phyloP scores from a whole-genome alignment of 2,888 invertebrate species.

The Lasioglossum villosulum region DNA sequence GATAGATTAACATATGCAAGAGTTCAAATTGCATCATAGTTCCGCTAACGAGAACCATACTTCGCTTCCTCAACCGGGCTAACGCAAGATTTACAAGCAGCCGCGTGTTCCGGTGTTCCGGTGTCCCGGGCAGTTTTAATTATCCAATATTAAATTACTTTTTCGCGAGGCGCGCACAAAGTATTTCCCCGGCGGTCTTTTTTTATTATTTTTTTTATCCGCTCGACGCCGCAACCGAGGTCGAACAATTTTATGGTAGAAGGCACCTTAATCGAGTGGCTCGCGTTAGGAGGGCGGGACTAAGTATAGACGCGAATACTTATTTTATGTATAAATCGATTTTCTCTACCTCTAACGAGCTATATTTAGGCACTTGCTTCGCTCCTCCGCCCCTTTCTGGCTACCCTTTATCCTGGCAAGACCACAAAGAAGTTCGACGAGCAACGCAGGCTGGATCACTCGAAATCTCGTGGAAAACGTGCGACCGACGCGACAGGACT shows the following conservation, averaged over 20 bases:
- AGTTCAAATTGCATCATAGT: background rate
- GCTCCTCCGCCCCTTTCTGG: conserved; percentile 29
- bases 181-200: background rate
- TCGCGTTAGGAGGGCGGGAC: conserved; percentile 40
- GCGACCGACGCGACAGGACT: background rate
- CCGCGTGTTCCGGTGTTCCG: background rate
- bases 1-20: background rate
- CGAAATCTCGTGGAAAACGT: conserved; percentile 1
- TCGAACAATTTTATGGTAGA: conserved; percentile 32
- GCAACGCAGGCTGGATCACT: background rate
- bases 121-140: background rate
- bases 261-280: conserved; percentile 37
- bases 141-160: background rate
- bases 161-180: background rate
- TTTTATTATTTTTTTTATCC: conserved; percentile 23
- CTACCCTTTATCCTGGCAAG: conserved; percentile 47
- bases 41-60: background rate
- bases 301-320: conserved; percentile 60
- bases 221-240: background rate
- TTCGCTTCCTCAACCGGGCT: background rate
- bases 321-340: conserved; percentile 64
- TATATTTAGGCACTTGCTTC: conserved; percentile 49
- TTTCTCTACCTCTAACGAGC: conserved; percentile 45
- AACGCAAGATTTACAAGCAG: background rate
- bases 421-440: conserved; percentile 27